phyloP scores from a whole-genome alignment of 2,797 vertebrate species.

The Syngnathus acus region DNA sequence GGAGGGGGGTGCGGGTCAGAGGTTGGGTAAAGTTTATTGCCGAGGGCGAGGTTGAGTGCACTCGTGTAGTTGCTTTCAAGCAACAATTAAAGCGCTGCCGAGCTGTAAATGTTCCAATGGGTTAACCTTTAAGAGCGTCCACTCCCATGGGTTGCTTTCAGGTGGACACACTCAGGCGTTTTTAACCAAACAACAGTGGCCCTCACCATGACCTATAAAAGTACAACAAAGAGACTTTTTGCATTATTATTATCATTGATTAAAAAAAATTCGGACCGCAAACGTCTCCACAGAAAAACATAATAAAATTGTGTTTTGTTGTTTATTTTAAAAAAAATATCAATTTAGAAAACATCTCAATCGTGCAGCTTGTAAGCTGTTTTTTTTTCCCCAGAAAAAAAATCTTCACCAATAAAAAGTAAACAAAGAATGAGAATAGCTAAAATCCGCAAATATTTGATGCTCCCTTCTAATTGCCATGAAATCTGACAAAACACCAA shows the following conservation, averaged over 20 bases:
- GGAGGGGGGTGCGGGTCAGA: constrained; percentile 23
- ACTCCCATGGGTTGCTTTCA: background rate
- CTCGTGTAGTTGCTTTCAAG: constrained; percentile 28
- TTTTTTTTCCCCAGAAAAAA: too few relatives aligned
- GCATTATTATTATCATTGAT: constrained; percentile 8
- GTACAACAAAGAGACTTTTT: constrained; percentile 30
- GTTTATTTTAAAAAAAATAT: too few relatives aligned
- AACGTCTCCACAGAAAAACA: too few relatives aligned
- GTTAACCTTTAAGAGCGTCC: constrained; percentile 61
- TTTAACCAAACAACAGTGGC: constrained; percentile 25
- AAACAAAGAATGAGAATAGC: too few relatives aligned
- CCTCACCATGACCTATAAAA: constrained; percentile 51
- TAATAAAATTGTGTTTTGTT: too few relatives aligned
- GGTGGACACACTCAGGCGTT: background rate
- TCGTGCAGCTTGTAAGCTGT: too few relatives aligned
- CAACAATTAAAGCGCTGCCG: constrained; percentile 36
- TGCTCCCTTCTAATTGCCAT: too few relatives aligned
- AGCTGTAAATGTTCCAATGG: constrained; percentile 60
- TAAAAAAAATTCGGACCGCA: too few relatives aligned
- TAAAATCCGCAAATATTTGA: too few relatives aligned
- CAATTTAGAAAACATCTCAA: too few relatives aligned
- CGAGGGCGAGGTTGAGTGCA: constrained; percentile 34
- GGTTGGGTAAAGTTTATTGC: constrained; percentile 37
- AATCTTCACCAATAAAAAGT: too few relatives aligned
- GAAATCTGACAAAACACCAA: too few relatives aligned